Evolutionary conservation across 2,888 invertebrate genomes (phyloP).

Genomic region (Lepidocyrtinus sp.): DNA sequence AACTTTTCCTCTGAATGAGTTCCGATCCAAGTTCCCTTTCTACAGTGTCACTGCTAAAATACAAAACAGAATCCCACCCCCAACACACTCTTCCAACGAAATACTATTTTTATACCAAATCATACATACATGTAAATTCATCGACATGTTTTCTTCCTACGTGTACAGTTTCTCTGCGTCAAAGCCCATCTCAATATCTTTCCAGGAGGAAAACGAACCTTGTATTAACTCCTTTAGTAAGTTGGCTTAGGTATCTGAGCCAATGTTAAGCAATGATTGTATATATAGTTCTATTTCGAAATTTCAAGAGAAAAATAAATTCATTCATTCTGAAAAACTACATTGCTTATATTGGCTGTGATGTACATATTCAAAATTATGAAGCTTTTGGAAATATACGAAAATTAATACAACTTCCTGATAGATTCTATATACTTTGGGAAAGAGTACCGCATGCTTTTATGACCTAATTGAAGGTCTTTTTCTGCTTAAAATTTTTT

Average conservation of each 20-base stretch:
- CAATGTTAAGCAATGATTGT: too few relatives aligned
- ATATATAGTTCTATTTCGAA: too few relatives aligned
- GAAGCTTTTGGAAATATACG: neutral
- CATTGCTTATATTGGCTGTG: too few relatives aligned
- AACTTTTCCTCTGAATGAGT: conserved; percentile 56
- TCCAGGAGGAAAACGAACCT: too few relatives aligned
- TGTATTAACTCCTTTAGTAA: too few relatives aligned
- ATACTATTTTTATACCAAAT: neutral
- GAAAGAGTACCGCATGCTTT: conserved; percentile 10
- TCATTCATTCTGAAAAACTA: too few relatives aligned
- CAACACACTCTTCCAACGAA: conserved; percentile 14
- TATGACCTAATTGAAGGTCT: neutral
- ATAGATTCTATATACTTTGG: neutral
- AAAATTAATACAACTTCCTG: neutral
- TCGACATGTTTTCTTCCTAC: neutral
- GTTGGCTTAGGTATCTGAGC: too few relatives aligned
- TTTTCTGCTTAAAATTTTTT: neutral
- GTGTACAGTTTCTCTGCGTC: neutral
- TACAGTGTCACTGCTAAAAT: conserved; percentile 3
- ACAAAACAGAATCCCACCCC: conserved; percentile 38
- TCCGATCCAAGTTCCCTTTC: conserved; percentile 27
- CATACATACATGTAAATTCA: neutral
- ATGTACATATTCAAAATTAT: too few relatives aligned
- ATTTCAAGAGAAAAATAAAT: too few relatives aligned
- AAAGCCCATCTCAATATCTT: conserved; percentile 2